These are phyloP conservation scores for Atta cephalotes DNA, from an alignment of 1,140 invertebrate genomes.

Conservation along the genomic window DNA sequence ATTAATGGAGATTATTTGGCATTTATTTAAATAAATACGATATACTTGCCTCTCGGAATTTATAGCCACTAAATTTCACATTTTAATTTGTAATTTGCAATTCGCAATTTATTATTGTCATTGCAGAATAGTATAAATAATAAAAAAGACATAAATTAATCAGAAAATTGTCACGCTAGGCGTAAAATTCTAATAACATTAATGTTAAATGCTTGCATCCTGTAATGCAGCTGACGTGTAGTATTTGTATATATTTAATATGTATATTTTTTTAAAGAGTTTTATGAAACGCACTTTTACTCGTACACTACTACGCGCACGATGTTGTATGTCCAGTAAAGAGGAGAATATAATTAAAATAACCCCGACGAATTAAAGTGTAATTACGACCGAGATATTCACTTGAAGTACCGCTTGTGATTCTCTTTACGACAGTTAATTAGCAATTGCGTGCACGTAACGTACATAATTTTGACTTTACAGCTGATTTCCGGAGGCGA, in stretches of 20 bases:
- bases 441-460: conserved; percentile 53
- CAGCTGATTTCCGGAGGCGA: conserved; percentile 37
- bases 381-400: conserved; percentile 39
- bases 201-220: background rate
- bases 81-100: conserved; percentile 44
- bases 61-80: conserved; percentile 12
- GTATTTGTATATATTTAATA: background rate
- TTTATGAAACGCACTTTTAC: background rate
- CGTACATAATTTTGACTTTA: conserved; percentile 46
- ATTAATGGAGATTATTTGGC: conserved; percentile 56
- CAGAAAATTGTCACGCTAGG: background rate
- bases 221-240: background rate
- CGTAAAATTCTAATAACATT: background rate
- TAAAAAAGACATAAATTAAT: background rate
- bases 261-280: conserved; percentile 12
- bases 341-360: conserved; percentile 51
- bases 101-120: conserved; percentile 27
- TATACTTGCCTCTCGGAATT: background rate
- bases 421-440: conserved; percentile 52
- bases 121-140: background rate
- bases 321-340: background rate
- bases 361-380: conserved; percentile 49
- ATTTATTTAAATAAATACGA: conserved; percentile 51
- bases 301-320: background rate
- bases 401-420: conserved; percentile 36